phyloP scores from a whole-genome alignment of 2,888 invertebrate genomes.

The Cataglyphis albicans region DNA sequence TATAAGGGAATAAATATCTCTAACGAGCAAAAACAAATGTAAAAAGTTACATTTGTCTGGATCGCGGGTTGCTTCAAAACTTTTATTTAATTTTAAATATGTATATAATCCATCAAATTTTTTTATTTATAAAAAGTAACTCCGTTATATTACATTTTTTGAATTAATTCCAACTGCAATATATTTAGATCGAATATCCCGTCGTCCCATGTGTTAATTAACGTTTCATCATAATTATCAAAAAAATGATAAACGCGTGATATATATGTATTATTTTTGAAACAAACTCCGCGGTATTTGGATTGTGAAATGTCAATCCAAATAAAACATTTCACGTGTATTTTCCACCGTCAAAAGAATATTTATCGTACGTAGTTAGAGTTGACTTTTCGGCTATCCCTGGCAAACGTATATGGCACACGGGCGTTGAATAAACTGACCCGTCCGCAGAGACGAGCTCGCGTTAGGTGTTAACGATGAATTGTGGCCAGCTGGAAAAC shows the following conservation, averaged over 20 bases:
- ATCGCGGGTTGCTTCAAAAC: not conserved
- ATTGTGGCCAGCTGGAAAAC: conserved; percentile 66
- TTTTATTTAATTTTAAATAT: not conserved
- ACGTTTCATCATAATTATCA: conserved; percentile 6
- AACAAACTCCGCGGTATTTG: not conserved
- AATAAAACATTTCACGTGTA: not conserved
- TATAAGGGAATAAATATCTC: conserved; percentile 25
- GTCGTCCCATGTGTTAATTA: conserved; percentile 9
- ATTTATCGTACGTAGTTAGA: conserved; percentile 13
- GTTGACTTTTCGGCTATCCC: conserved; percentile 45
- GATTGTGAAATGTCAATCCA: not conserved
- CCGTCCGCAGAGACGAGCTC: conserved; percentile 46
- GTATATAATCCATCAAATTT: not conserved
- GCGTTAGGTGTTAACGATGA: conserved; percentile 72
- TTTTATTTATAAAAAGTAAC: not conserved
- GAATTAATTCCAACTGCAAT: not conserved
- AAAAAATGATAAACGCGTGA: conserved; percentile 25
- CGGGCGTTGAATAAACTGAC: conserved; percentile 46
- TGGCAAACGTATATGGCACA: not conserved
- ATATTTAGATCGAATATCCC: not conserved
- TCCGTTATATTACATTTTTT: not conserved
- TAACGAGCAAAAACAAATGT: conserved; percentile 1
- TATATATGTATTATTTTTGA: not conserved
- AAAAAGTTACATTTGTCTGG: not conserved
- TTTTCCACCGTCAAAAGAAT: not conserved